These are phyloP conservation scores for Cyphomyrmex costatus DNA, from an alignment of 1,140 invertebrate species.

Conservation along the genomic window DNA sequence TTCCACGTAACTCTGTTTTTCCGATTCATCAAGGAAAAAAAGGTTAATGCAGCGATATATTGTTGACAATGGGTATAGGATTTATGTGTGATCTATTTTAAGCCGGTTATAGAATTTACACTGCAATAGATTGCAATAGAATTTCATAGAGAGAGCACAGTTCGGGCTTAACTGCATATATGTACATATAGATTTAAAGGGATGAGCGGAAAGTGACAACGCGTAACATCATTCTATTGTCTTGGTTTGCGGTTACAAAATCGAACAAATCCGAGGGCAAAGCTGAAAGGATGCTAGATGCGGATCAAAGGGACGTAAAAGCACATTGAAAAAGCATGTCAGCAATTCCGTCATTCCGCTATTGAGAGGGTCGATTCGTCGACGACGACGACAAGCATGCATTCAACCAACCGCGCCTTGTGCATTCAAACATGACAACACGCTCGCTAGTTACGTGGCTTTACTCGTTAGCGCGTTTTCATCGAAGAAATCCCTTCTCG, in stretches of 20 bases:
- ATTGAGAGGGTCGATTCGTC: not conserved
- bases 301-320: slow-evolving; percentile 10
- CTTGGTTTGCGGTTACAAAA: not conserved
- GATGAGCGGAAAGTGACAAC: not conserved
- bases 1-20: not conserved
- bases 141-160: not conserved
- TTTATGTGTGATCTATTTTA: slow-evolving; percentile 11
- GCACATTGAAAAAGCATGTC: slow-evolving; percentile 19
- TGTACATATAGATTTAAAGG: not conserved
- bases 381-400: slow-evolving; percentile 14
- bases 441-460: slow-evolving; percentile 34
- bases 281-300: not conserved
- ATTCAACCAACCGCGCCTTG: slow-evolving; percentile 28
- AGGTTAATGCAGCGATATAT: not conserved
- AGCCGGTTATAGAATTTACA: slow-evolving; percentile 22
- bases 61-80: slow-evolving; percentile 8
- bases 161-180: slow-evolving; percentile 13
- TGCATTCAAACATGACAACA: slow-evolving; percentile 28
- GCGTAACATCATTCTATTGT: slow-evolving; percentile 7
- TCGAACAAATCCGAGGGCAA: not conserved
- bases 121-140: slow-evolving; percentile 5
- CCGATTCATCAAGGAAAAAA: not conserved
- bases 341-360: slow-evolving; percentile 9
- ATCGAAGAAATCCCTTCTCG: not conserved
- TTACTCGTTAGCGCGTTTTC: slow-evolving; percentile 35